Evolutionary conservation across 2,797 vertebrate genomes (phyloP), one percentile per base, ranked within the genome.

Genomic region (Cirrhinus molitorella): DNA sequence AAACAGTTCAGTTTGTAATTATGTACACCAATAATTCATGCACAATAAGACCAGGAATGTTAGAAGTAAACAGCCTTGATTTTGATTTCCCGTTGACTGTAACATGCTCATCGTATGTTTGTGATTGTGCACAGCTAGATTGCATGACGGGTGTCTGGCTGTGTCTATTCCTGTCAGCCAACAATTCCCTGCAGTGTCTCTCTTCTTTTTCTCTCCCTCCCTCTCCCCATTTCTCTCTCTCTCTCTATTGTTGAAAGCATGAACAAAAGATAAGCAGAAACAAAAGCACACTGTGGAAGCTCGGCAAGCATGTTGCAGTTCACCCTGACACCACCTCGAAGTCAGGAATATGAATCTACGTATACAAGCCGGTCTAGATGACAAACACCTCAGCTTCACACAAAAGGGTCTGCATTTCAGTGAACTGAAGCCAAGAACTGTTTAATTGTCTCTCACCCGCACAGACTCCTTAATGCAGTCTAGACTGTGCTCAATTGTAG

Each of bases 241-340:
- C 12, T 65, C 34, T 34, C 78, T 85, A 78, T 84, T 19, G 55
- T 71, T 40, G 51, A 57, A 61, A 74, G 21, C 28, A 76, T 16
- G 49, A 87, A 83, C 53, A 89, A 85, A 89, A 89, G 83, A 57
- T 59, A 47, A 67, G 55, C 55, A 51, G 66, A 88, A 84, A 80
- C 47, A 12, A 63, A 72, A 85, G 9, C 34, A 47, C 71, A 77
- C 34, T 43, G 66, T 80, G 59, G 49, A 82, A 61, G 53, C 65
- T 83, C 45, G 47, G 45, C 31, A 79, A 28, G 68, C 19, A 57
- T 73, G 57, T 73, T 63, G 43, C 55, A 12, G 21, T 63, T 63
- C 66, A 83, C 37, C 73, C 57, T 4, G 1, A 43, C 75, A 37
- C 76, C 55, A 47, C 55, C 47, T 45, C 34, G 31, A 63, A 75